Evolutionary conservation across 2,113 vertebrate genomes (phyloP).

Genomic region (Scytalopus superciliaris): DNA sequence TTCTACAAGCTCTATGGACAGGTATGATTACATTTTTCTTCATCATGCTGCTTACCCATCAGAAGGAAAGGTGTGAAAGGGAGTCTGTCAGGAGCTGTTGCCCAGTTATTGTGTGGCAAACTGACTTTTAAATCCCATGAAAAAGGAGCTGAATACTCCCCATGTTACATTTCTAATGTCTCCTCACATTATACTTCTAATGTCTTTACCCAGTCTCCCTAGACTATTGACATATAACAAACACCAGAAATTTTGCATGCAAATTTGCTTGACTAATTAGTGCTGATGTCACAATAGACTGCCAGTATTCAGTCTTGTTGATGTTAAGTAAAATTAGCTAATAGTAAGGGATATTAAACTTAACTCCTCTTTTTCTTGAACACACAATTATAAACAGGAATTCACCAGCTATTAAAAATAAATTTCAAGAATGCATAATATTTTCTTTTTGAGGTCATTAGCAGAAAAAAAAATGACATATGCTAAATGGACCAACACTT

Average conservation of each 20-base stretch:
- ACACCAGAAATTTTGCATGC: neutral
- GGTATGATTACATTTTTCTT: neutral
- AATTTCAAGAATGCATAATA: neutral
- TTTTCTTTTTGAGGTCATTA: neutral
- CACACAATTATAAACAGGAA: neutral
- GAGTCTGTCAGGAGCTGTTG: neutral
- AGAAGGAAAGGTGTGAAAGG: neutral
- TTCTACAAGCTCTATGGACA: neutral
- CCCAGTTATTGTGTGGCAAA: neutral
- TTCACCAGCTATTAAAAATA: neutral
- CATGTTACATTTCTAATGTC: neutral
- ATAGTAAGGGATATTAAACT: neutral
- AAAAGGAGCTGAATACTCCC: neutral
- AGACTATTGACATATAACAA: neutral
- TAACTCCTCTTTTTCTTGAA: neutral
- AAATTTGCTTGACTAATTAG: neutral
- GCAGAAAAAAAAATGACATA: neutral
- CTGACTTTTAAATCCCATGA: neutral
- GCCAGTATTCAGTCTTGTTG: neutral
- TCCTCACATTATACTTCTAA: neutral
- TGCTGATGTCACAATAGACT: neutral
- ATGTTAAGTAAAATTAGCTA: neutral
- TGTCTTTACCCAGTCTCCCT: neutral
- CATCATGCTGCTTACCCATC: neutral
- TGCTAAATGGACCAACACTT: neutral